phyloP scores from a whole-genome alignment of 1,140 invertebrate genomes.

The Steinernema feltiae region DNA sequence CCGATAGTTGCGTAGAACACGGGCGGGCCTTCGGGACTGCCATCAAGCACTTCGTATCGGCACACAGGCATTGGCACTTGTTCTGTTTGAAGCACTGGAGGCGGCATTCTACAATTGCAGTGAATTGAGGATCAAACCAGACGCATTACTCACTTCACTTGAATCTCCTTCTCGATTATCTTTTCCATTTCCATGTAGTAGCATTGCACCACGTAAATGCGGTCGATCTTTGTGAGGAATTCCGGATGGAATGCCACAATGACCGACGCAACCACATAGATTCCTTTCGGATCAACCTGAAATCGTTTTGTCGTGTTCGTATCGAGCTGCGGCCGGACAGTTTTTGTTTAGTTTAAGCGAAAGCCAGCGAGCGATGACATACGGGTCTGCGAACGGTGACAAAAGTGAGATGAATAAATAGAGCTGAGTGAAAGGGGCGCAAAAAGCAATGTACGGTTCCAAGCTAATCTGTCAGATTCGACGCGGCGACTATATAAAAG shows the following conservation, averaged over 20 bases:
- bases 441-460: constrained; percentile 10
- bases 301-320: constrained; percentile 26
- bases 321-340: not conserved
- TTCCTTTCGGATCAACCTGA: constrained; percentile 44
- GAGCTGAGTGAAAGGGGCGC: constrained; percentile 22
- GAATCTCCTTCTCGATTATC: constrained; percentile 44
- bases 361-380: not conserved
- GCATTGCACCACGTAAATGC: constrained; percentile 52
- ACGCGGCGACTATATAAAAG: not conserved
- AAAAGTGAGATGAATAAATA: constrained; percentile 23
- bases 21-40: constrained; percentile 50
- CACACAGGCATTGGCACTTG: constrained; percentile 57
- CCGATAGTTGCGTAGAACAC: constrained; percentile 55
- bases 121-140: not conserved
- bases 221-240: constrained; percentile 53
- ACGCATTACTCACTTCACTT: constrained; percentile 43
- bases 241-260: constrained; percentile 54
- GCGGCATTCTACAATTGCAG: constrained; percentile 41
- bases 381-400: not conserved
- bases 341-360: not conserved
- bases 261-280: constrained; percentile 47
- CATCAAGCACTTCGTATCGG: constrained; percentile 53
- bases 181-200: constrained; percentile 58
- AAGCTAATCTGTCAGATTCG: constrained; percentile 2
- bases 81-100: constrained; percentile 47